phyloP scores from a whole-genome alignment of 53 echinoderm and acorn worm genomes.

The Holothuria leucospilota region DNA sequence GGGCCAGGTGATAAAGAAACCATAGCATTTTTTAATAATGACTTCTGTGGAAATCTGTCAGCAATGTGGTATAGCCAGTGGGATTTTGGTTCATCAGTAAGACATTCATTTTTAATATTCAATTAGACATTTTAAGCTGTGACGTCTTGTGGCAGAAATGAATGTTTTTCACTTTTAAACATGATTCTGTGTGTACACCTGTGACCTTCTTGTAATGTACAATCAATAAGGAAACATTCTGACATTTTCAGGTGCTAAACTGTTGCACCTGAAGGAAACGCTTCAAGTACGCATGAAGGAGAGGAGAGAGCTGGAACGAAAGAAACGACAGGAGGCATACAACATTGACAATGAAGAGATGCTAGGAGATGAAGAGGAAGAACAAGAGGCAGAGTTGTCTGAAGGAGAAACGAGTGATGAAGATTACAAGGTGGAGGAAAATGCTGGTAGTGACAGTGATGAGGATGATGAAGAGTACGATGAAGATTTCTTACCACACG shows the following conservation, averaged over 20 bases:
- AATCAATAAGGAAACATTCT: too few relatives aligned
- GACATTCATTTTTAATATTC: too few relatives aligned
- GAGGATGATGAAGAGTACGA: conserved; percentile 73
- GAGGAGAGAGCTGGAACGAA: conserved; percentile 78
- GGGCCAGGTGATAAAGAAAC: too few relatives aligned
- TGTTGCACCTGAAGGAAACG: conserved; percentile 80
- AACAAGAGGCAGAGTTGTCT: conserved; percentile 77
- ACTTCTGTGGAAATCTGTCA: background rate
- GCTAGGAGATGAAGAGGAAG: conserved; percentile 63
- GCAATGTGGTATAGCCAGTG: background rate
- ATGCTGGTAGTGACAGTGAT: conserved; percentile 43
- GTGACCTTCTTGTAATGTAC: too few relatives aligned
- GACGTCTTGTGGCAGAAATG: too few relatives aligned
- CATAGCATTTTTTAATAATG: too few relatives aligned
- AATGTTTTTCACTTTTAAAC: too few relatives aligned
- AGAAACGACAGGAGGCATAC: conserved; percentile 75
- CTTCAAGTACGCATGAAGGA: conserved; percentile 79
- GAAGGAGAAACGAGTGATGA: conserved; percentile 82
- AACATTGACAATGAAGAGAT: conserved; percentile 94
- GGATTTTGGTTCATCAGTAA: background rate
- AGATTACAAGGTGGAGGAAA: conserved; percentile 51
- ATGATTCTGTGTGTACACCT: too few relatives aligned
- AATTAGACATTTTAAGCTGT: too few relatives aligned
- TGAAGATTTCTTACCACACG: conserved; percentile 65
- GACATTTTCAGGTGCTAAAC: conserved; percentile 80